Conservation (phyloP, 64 coral and sea anemone species). For the Actinia equina region DNA sequence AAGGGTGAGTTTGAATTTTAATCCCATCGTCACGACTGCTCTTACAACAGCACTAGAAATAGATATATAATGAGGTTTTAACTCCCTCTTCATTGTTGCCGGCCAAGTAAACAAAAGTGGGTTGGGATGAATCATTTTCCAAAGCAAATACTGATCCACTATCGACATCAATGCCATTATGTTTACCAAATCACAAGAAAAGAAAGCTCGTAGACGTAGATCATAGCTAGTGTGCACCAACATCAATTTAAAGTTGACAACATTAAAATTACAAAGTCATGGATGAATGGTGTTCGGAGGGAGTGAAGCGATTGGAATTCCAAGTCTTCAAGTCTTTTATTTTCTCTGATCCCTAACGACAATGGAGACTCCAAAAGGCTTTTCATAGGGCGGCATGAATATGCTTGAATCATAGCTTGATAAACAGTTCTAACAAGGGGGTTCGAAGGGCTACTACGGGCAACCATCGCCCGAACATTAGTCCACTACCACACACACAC, state of each 20-base stretch:
- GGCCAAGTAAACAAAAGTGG: neutral
- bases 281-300: neutral
- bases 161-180: neutral
- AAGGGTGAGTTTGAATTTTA: conserved; percentile 56
- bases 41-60: neutral
- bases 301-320: neutral
- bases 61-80: neutral
- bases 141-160: neutral
- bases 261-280: neutral
- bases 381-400: neutral
- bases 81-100: neutral
- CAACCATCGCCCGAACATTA: too few relatives aligned
- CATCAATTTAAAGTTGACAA: neutral
- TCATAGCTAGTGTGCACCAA: neutral
- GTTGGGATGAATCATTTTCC: neutral
- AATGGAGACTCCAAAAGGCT: neutral
- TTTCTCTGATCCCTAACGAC: neutral
- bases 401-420: neutral
- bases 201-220: neutral
- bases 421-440: neutral
- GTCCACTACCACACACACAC: neutral
- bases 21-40: neutral
- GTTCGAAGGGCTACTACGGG: neutral
- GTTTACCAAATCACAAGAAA: neutral
- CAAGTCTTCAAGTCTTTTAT: neutral